Evolutionary conservation across 2,113 vertebrate genomes (phyloP), one percentile per base, ranked within the genome.

Genomic region (Gambusia affinis): DNA sequence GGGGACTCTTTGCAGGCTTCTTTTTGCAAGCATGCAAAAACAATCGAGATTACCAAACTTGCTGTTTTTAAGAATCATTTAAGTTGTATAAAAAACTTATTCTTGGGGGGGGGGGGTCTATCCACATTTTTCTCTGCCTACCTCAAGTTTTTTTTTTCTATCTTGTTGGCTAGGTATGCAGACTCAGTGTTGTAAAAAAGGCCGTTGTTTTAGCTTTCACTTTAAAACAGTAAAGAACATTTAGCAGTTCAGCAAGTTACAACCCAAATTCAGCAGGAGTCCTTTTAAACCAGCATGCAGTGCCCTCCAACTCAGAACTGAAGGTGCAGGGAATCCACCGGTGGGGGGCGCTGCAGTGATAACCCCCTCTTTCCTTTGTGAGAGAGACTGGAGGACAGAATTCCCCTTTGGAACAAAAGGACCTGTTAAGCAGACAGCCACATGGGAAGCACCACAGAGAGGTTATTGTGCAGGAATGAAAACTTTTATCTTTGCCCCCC

Each of bases 331-430:
- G 11, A 54, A 27, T 78, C 63, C 51, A 66, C 67, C 89, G 65
- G 64, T 64, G 54, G 91, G 57, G 84, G 88, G 85, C 87, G 80
- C 85, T 89, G 80, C 75, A 79, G 81, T 17, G 76, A 54, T 29
- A 74, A 24, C 61, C 64, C 12, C 31, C 57, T 66, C 22, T 19
- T 51, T 62, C 31, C 44, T 75, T 12, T 69, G 75, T 73, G 66
- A 47, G 44, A 47, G 44, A 17, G 44, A 47, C 60, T 63, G 65
- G 28, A 65, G 30, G 66, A 37, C 65, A 78, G 66, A 79, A 78
- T 67, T 74, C 76, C 80, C 72, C 42, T 19, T 4, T 35, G 78
- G 86, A 90, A 92, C 90, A 89, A 93, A 90, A 91, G 87, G 71
- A 76, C 80, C 77, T 77, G 86, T 86, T 89, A 76, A 89, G 60